Base-by-base conservation (phyloP, 2,888 invertebrate species). In the Ptychoptera albimana region DNA sequence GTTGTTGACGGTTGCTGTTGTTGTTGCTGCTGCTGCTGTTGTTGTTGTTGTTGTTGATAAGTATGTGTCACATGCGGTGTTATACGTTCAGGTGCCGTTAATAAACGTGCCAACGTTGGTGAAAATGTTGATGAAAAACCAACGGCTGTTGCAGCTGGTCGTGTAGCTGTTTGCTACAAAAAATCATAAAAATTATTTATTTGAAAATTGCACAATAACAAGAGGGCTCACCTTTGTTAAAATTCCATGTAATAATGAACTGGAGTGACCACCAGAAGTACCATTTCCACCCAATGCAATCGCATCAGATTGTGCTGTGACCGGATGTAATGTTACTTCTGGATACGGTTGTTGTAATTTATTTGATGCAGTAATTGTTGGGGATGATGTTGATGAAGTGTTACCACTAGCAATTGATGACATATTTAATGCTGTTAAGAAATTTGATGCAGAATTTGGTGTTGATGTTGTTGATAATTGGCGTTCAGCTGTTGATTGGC, bases 271-370 rank as follows among this genome's bases (percentile, higher is more conserved):
- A 6, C 64, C 57, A 32, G 59, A 49, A 8, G 63, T 55, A 32
- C 52, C 54, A 40, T 52, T 55, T n/a, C 53, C 49, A 8, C 52
- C 49, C 34, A 49, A 64, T 37, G 36, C 23, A 45, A 35, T 31
- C 31, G 40, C 9, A 16, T 32, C 13, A 10, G 52, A 45, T 46
- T 57, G 49, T 12, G 50, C 53, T 48, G 47, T 67, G 44, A 84
- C 83, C 0, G 84, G 83, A 56, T 83, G 76, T 14, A 84, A 69
- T 2, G 83, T 84, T 39, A 84, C 83, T 63, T 84, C 84, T 1
- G 83, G 83, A 66, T 82, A 42, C 75, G 79, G 40, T 76, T 23
- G 23, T 23, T 23, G 23, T 23, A 79, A 6, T 79, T 78, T 8
- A 77, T 74, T 2, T 73, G 73, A 44, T 72, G 63, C 16, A 68